Base-by-base conservation (phyloP, 2,797 vertebrate species). In the Spinus pinus region DNA sequence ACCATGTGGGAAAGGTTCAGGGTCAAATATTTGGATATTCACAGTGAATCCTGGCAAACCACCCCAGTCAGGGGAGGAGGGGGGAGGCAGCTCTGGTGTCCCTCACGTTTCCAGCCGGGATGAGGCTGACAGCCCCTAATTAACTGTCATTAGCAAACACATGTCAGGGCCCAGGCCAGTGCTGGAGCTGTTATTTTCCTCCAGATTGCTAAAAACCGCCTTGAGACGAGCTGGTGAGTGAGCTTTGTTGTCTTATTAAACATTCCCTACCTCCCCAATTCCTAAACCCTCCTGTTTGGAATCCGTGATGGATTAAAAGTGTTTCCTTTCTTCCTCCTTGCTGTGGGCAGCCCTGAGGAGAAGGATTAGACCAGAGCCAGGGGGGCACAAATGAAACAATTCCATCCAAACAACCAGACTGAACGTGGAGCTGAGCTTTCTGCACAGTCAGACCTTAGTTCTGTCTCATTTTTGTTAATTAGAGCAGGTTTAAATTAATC, bases 61-160 rank as follows among this genome's bases (percentile, higher is more conserved):
- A 92, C 94, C 95, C 93, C 95, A 93, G 54, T 97, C 75, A 96
- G 35, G 81, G 95, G 86, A 96, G 90, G 71, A 93, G 80, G 69
- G 83, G 78, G 92, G 94, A 94, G 93, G 97, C 81, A 96, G 94
- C 83, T 95, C 94, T 94, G 35, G 94, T 95, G 97, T 97, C 98
- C 97, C 97, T 98, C 97, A 97, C 74, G 35, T 98, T 97, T 41
- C 92, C 77, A 97, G 96, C 95, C 87, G 89, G 96, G 98, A 98
- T 98, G 97, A 97, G 97, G 96, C 96, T 97, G 97, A 98, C 98
- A 98, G 98, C 98, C 97, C 98, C 98, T 98, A 99, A 99, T 99
- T 99, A 99, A 98, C 98, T 97, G 98, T 99, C 98, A 99, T 99
- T 98, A 99, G 95, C 96, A 98, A 99, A 98, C 98, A 99, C 98